phyloP scores from a whole-genome alignment of 2,888 invertebrate genomes.

The Acronicta alni region DNA sequence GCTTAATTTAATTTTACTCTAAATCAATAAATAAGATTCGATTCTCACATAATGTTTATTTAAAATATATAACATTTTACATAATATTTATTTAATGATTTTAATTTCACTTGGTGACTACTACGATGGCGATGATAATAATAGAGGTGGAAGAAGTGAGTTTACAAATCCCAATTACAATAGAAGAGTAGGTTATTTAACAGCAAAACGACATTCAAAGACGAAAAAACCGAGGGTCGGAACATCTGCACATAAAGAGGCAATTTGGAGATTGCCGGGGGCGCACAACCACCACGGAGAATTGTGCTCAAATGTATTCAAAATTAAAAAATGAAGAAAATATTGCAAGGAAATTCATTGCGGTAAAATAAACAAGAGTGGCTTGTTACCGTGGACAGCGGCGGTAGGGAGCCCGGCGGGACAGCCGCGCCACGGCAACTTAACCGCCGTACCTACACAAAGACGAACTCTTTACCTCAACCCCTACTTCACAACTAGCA shows the following conservation, averaged over 20 bases:
- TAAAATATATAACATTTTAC: neutral
- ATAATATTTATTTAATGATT: slow-evolving; percentile 10
- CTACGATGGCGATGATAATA: slow-evolving; percentile 16
- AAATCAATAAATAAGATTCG: neutral
- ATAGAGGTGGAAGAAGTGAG: slow-evolving; percentile 66
- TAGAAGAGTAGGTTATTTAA: slow-evolving; percentile 88
- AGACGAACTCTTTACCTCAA: slow-evolving; percentile 38
- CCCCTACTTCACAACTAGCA: slow-evolving; percentile 23
- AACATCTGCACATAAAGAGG: slow-evolving; percentile 89
- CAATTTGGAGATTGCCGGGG: slow-evolving; percentile 89
- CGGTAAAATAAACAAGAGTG: slow-evolving; percentile 87
- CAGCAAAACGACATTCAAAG: slow-evolving; percentile 89
- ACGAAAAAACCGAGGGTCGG: slow-evolving; percentile 88
- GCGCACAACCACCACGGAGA: slow-evolving; percentile 85
- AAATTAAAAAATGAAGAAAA: slow-evolving; percentile 87
- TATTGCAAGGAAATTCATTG: slow-evolving; percentile 86
- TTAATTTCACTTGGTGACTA: slow-evolving; percentile 22
- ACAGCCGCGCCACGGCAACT: slow-evolving; percentile 41
- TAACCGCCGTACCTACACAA: slow-evolving; percentile 42
- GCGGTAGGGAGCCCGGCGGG: slow-evolving; percentile 43
- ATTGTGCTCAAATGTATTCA: slow-evolving; percentile 88
- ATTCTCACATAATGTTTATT: neutral
- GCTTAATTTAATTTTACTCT: no score
- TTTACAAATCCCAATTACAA: slow-evolving; percentile 82
- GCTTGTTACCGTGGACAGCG: slow-evolving; percentile 76